These are phyloP conservation scores for Heliconius melpomene DNA, from an alignment of 1,140 invertebrate species.

Conservation along the genomic window DNA sequence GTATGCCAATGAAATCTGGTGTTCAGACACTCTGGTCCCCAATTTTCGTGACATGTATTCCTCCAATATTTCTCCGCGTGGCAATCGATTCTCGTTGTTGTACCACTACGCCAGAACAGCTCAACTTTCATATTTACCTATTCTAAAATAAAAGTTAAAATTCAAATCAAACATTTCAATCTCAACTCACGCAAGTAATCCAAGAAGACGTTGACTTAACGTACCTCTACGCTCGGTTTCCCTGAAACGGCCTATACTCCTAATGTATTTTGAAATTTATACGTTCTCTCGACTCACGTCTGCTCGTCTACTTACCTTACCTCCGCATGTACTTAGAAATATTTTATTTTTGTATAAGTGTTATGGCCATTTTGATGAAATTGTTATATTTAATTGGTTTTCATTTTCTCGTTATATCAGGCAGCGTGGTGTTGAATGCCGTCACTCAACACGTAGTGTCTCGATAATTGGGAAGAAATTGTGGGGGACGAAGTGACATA, in stretches of 20 bases:
- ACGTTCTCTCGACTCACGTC: neutral
- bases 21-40: neutral
- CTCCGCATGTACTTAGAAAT: neutral
- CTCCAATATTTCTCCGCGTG: neutral
- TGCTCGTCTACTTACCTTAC: neutral
- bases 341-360: neutral
- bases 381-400: too few relatives aligned
- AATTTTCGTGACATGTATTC: neutral
- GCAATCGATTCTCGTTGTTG: neutral
- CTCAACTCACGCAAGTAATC: neutral
- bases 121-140: too few relatives aligned
- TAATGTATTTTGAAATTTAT: constrained; percentile 10
- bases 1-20: neutral
- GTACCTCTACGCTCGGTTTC: neutral
- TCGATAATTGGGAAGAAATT: too few relatives aligned
- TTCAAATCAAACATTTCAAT: neutral
- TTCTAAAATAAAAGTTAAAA: neutral
- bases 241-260: neutral
- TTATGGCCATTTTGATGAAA: neutral
- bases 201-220: neutral
- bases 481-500: too few relatives aligned
- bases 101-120: too few relatives aligned
- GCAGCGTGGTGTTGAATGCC: rapidly evolving
- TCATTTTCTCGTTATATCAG: too few relatives aligned
- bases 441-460: too few relatives aligned